Evolutionary conservation across 2,797 vertebrate genomes (phyloP).

Genomic region (Galago senegalensis): DNA sequence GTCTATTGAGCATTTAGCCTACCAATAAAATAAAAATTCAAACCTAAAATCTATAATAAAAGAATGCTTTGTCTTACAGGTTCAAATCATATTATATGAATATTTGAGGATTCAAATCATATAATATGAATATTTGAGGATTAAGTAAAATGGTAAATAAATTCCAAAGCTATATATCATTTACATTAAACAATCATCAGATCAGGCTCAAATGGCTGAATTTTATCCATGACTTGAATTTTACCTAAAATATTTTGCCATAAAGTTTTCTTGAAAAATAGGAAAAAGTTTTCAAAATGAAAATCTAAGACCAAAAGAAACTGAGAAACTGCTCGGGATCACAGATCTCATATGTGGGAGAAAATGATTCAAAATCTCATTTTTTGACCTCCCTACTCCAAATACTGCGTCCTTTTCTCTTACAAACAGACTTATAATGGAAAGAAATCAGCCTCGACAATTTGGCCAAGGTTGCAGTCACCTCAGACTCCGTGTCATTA

Average conservation of each 20-base stretch:
- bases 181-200: background rate
- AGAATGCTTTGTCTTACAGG: background rate
- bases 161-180: background rate
- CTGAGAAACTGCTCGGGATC: background rate
- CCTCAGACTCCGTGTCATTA: background rate
- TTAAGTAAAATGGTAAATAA: background rate
- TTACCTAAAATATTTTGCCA: background rate
- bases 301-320: background rate
- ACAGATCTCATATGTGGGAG: background rate
- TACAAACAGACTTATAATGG: slow-evolving; percentile 1
- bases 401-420: background rate
- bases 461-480: background rate
- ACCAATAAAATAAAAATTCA: background rate
- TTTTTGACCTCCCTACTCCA: background rate
- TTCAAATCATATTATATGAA: background rate
- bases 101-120: background rate
- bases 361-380: slow-evolving; percentile 4
- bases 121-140: background rate
- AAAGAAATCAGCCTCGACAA: background rate
- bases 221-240: background rate
- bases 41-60: background rate
- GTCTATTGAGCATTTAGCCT: background rate
- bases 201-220: background rate
- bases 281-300: background rate
- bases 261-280: background rate